Base-by-base conservation (phyloP, 2,113 vertebrate species). In the Pterocles orientalis region DNA sequence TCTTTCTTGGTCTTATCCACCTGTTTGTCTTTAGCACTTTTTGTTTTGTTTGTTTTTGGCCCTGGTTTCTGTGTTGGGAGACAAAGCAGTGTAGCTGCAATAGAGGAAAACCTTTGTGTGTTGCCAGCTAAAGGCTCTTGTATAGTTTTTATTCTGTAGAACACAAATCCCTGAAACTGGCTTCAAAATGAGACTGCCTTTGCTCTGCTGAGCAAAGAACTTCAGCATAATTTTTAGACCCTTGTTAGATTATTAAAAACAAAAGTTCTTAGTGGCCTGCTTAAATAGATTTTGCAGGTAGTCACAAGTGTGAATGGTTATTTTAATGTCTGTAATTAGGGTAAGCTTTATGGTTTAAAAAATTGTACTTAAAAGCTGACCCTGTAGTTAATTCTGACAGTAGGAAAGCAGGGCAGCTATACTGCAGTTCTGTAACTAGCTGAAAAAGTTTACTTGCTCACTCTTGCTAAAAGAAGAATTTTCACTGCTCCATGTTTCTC, bases 11-110 rank as follows among this genome's bases (percentile, higher is more conserved):
- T 65, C 41, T 94, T 80, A 73, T 13, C 56, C 85, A 90, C 88
- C 82, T 90, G 61, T 94, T 95, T 91, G 88, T 83, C 69, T 91
- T 92, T 87, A 89, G 62, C 29, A 1, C 43, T 79, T 89, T 60
- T 65, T 93, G 58, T 62, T 90, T 93, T 92, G 53, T 85, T 88
- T 11, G 3, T 79, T 58, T 83, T 86, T 96, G 88, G 90, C 60
- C 51, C 23, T 53, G 71, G 47, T 88, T 92, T 45, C 79, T 92
- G 82, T 75, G n/a, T 16, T 82, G 77, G 33, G 83, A 90, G 65
- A 36, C 36, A 51, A 86, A 80, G 82, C 11, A 0, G 29, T 4
- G 0, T 58, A 92, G 82, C 82, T 88, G 51, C 36, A 58, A 5
- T 47, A 70, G 51, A 56, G 71, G 53, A 92, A 88, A 87, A 78